phyloP scores from a whole-genome alignment of 2,888 invertebrate genomes.

The Maniola hyperantus region DNA sequence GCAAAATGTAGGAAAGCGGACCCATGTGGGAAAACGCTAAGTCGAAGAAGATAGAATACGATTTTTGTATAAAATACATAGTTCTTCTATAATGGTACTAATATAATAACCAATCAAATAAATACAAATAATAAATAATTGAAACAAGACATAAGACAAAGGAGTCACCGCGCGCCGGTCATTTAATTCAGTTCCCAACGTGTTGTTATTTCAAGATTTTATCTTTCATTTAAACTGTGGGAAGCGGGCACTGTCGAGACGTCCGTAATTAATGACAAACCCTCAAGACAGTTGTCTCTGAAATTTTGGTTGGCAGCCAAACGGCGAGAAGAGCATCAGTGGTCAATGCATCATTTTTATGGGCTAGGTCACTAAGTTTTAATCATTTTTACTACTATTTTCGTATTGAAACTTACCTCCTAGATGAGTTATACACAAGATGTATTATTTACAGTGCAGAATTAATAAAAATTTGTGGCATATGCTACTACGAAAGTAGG shows the following conservation, averaged over 20 bases:
- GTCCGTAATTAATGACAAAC: conserved; percentile 26
- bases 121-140: conserved; percentile 20
- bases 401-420: neutral
- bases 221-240: conserved; percentile 25
- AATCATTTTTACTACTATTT: neutral
- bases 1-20: no score
- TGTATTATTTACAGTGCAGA: neutral
- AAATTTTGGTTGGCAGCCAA: conserved; percentile 26
- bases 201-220: conserved; percentile 27
- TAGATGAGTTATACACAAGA: neutral
- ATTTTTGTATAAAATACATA: no score
- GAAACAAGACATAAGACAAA: conserved; percentile 14
- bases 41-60: no score
- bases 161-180: neutral
- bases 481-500: neutral
- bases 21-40: no score
- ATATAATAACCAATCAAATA: neutral
- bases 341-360: conserved; percentile 7
- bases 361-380: neutral
- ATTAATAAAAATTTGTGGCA: neutral
- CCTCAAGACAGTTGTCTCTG: conserved; percentile 21
- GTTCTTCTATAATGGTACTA: no score
- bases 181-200: conserved; percentile 29
- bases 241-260: conserved; percentile 10
- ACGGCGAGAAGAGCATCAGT: neutral